Base-by-base conservation (phyloP, 2,888 invertebrate species). In the Zele albiditarsus region DNA sequence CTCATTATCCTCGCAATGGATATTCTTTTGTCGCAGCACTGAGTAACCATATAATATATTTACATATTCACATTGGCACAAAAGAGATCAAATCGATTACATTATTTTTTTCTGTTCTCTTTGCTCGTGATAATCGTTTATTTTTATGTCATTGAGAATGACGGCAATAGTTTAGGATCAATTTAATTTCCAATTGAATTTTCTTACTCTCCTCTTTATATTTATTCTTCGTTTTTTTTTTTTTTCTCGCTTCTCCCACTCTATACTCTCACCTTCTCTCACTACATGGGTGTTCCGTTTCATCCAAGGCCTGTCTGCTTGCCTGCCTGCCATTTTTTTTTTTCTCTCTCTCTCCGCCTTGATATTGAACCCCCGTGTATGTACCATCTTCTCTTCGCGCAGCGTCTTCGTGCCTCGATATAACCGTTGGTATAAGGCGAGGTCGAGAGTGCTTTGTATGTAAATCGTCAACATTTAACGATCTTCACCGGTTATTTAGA, bases 381-480 rank as follows among this genome's bases (percentile, higher is more conserved):
- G 27, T 67, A 38, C 49, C 63, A 28, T 60, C 25, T 42, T n/a
- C 65, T 42, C 66, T 46, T 14, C 20, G 38, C 53, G 38, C 31
- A 28, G 20, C 58, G 58, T 58, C 67, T 65, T 71, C 70, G 60
- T 49, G 67, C 49, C 60, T 49, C 49, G 49, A 53, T 53, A 53
- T 71, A 60, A 53, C 46, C 69, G 62, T 74, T 70, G 69, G 71
- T 70, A 58, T 57, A 75, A 71, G 70, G 71, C 62, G 57, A 76
- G 77, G 71, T 78, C 31, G 20, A 77, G 78, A 82, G 83, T 82
- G 80, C 83, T 84, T 84, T 82, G 79, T 83, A 84, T 84, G 84
- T 81, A 84, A 84, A 83, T 84, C 77, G 80, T 78, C 80, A 81
- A 82, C 81, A 83, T 82, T 82, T 81, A 80, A 81, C 81, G 80